Evolutionary conservation across 2,113 vertebrate species (phyloP).

Genomic region (Erpornis zantholeuca): DNA sequence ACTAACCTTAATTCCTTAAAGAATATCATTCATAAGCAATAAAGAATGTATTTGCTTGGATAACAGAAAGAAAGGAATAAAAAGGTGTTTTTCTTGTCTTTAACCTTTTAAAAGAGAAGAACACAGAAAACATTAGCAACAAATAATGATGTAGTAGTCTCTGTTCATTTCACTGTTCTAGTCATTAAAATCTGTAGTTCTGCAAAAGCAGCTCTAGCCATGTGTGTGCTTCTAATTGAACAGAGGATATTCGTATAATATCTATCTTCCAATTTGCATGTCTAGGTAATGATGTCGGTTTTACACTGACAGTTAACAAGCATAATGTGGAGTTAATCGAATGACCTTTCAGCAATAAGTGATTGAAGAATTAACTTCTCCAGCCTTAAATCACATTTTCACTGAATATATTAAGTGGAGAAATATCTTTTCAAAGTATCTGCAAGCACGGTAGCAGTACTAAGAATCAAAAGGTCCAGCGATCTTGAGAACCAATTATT

Average conservation of each 20-base stretch:
- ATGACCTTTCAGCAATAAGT: conserved; percentile 21
- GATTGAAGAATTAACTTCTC: conserved; percentile 38
- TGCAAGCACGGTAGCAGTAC: background rate
- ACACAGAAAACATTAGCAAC: background rate
- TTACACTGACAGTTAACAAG: conserved; percentile 19
- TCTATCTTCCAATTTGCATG: background rate
- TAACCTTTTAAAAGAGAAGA: background rate
- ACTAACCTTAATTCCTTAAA: background rate
- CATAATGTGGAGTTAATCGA: background rate
- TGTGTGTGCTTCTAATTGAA: background rate
- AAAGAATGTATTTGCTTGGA: background rate
- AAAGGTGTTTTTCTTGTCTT: background rate
- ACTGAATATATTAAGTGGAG: background rate
- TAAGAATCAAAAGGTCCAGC: background rate
- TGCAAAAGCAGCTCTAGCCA: background rate
- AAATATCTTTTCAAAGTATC: background rate
- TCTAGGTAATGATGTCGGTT: conserved; percentile 7
- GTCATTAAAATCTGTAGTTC: background rate
- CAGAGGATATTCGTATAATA: background rate
- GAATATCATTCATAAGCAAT: background rate
- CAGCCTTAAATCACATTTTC: background rate
- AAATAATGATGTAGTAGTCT: background rate
- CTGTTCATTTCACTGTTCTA: background rate
- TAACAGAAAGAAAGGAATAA: background rate
- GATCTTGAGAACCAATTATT: background rate